Evolutionary conservation across 1,140 invertebrate species (phyloP), one percentile per base, ranked within the genome.

Genomic region (Vollenhovia emeryi): DNA sequence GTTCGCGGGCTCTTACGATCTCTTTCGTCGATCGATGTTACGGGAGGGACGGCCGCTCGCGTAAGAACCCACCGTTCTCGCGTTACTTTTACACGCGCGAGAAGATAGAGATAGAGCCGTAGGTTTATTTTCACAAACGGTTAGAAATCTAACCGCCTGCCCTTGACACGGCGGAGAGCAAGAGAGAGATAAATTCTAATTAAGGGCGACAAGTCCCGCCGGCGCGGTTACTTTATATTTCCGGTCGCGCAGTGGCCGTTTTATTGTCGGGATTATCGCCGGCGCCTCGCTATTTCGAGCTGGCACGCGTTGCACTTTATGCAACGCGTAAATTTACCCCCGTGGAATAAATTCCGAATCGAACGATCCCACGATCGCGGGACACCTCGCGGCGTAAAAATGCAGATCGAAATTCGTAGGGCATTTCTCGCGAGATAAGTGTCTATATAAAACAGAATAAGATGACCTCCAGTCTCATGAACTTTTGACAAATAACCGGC

Each of bases 151-250:
- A 11, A 36, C 27, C 36, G 21, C 18, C 7, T 59, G 13, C 7
- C 40, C 24, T 59, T 87, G 62, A 57, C 48, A 75, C 62, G 45
- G 24, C 52, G 43, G 45, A 64, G 68, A 75, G 76, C n/a, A 40
- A 68, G 36, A 30, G 55, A 27, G 50, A 87, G 68, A 89, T 89
- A 89, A 89, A 89, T 89, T 86, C 79, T 80, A 89, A 89, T 89
- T 89, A 89, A 89, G 55, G 83, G 48, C 80, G 87, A 89, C 88
- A 87, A 74, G 76, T 27, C 40, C 75, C 73, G 50, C 66, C 59
- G 45, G 57, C 60, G 52, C 52, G 68, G 66, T 59, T 84, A 86
- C 60, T 90, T 90, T 89, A 89, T 88, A 90, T 89, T 87, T 89
- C 87, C 88, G 87, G 87, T 57, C 48, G 66, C 11, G 45, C 64